Base-by-base conservation (phyloP, 2,797 vertebrate species). In the Danio aesculapii region DNA sequence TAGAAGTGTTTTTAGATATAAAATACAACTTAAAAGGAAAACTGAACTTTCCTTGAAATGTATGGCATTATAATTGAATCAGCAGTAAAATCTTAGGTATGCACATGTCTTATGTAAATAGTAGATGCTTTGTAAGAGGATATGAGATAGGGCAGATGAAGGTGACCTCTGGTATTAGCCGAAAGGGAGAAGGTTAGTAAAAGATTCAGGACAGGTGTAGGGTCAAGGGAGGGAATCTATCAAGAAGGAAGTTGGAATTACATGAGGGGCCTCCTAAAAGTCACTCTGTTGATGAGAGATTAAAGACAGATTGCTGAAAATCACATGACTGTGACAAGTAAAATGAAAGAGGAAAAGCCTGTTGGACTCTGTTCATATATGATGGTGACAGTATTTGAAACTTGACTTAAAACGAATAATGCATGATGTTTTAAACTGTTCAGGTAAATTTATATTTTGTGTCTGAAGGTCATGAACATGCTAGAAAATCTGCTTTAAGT, bases 101-200 rank as follows among this genome's bases (percentile, higher is more conserved):
- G 83, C 71, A 62, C 63, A 70, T 75, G 68, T 64, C 52, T 71
- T 78, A 58, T 72, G 69, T 84, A 80, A 88, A 82, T 84, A 86
- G 85, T 84, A 70, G 67, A 81, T 85, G 86, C 86, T 86, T 87
- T 87, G 88, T 84, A 84, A 86, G 61, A 39, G 79, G 84, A 86
- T 82, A 84, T 68, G 41, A 19, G 8, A 52, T 72, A 68, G 63
- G 84, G 61, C 75, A 64, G 70, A 62, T 67, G 21, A 62, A 44
- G 74, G 64, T 70, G 84, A 88, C 76, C 83, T 81, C 57, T 55
- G 16, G 67, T 69, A 73, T 77, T n/a, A 64, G 41, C 61, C 62
- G 19, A 83, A 83, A 84, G 70, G 59, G 17, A 53, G 71, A 81
- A 30, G 21, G 72, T 71, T 72, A 81, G 78, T 46, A 19, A 68